phyloP scores from a whole-genome alignment of 1,140 invertebrate genomes.

The Sycophaga agraensis region DNA sequence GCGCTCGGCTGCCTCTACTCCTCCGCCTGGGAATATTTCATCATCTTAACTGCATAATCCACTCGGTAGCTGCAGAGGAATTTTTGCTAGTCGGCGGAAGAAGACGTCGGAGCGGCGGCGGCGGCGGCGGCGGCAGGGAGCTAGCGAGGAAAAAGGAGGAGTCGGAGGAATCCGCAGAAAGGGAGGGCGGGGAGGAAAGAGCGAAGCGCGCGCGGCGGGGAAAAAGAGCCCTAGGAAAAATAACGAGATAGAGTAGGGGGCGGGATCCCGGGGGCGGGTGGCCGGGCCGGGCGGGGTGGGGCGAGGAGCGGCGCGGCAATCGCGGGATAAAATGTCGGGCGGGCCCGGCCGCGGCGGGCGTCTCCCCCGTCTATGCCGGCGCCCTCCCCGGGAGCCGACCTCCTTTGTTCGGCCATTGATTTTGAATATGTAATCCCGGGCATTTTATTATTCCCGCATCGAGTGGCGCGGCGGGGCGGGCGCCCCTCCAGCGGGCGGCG shows the following conservation, averaged over 20 bases:
- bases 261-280: too few species aligned
- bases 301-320: constrained; percentile 25
- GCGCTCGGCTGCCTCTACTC: too few species aligned
- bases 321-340: constrained; percentile 44
- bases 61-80: not conserved
- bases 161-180: not conserved
- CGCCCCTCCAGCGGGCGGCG: constrained; percentile 1
- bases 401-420: constrained; percentile 46
- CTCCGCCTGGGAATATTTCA: too few species aligned
- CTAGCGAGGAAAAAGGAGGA: constrained; percentile 6
- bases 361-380: too few species aligned
- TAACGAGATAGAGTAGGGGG: not conserved
- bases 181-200: too few species aligned
- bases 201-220: not conserved
- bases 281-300: too few species aligned
- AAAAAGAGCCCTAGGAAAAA: not conserved
- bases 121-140: too few species aligned
- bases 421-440: constrained; percentile 55
- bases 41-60: not conserved
- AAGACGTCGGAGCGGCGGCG: too few species aligned
- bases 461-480: constrained; percentile 28
- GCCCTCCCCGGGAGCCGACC: too few species aligned
- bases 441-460: constrained; percentile 55
- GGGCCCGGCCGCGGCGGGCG: constrained; percentile 18
- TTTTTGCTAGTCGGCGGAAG: too few species aligned